Conservation (phyloP, 2,113 vertebrate species). For the Petaurus breviceps region DNA sequence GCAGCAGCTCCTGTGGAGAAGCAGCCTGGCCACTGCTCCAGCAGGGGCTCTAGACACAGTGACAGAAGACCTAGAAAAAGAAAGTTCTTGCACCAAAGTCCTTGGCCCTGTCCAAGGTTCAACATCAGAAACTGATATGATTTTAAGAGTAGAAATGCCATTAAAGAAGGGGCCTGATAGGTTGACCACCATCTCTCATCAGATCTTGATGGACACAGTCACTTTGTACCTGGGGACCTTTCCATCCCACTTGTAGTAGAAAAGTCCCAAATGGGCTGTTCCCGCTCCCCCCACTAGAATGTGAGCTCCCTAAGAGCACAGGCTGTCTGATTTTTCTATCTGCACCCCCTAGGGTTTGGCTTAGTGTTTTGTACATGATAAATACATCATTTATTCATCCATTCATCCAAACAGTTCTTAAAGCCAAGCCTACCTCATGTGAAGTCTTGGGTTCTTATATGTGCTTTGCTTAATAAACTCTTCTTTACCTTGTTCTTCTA, state of each 20-base stretch:
- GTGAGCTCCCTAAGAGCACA: neutral
- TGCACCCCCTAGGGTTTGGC: neutral
- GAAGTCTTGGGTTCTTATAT: constrained; percentile 11
- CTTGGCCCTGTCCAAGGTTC: neutral
- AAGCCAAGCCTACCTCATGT: neutral
- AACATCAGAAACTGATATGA: neutral
- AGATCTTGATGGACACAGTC: too few species aligned
- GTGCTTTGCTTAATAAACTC: constrained; percentile 2
- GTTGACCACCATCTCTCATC: too few species aligned
- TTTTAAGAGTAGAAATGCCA: neutral
- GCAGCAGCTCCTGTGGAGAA: neutral
- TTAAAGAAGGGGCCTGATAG: neutral
- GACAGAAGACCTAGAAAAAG: neutral
- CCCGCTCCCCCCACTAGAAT: neutral
- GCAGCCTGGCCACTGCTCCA: neutral
- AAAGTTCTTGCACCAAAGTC: neutral
- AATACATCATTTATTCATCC: neutral
- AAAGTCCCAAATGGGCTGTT: neutral
- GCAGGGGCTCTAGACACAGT: neutral
- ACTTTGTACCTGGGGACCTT: neutral
- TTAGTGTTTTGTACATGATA: neutral
- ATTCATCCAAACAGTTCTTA: constrained; percentile 3
- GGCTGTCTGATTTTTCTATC: neutral
- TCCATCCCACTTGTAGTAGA: neutral
- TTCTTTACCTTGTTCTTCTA: neutral